phyloP scores from a whole-genome alignment of 1,140 invertebrate species.

The Anoplophora glabripennis region DNA sequence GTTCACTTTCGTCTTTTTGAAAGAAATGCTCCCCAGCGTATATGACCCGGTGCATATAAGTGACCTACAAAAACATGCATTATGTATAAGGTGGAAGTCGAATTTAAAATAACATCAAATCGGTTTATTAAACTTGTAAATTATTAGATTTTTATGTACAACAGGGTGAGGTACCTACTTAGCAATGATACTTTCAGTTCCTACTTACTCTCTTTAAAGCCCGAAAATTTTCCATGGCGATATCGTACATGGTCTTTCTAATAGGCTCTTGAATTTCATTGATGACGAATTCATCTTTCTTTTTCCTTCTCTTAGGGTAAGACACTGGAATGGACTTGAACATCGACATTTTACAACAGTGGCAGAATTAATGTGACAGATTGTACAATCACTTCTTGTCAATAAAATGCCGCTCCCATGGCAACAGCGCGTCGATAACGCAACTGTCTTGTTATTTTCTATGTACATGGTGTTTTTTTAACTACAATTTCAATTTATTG shows the following conservation, averaged over 20 bases:
- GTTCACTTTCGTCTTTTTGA: not conserved
- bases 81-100: too few relatives aligned
- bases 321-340: not conserved
- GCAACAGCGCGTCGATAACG: too few relatives aligned
- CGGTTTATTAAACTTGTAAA: not conserved
- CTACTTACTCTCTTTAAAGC: slow-evolving; percentile 20
- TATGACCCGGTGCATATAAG: slow-evolving; percentile 6
- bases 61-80: not conserved
- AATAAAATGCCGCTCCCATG: too few relatives aligned
- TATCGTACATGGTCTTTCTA: slow-evolving; percentile 23
- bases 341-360: too few relatives aligned
- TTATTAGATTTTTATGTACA: not conserved
- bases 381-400: too few relatives aligned
- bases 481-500: too few relatives aligned
- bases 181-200: not conserved
- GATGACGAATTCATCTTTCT: not conserved
- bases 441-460: too few relatives aligned
- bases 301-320: not conserved
- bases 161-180: not conserved
- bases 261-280: slow-evolving; percentile 19
- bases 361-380: too few relatives aligned
- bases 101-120: not conserved
- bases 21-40: slow-evolving; percentile 5
- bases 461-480: too few relatives aligned
- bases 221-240: slow-evolving; percentile 21